Evolutionary conservation across 2,888 invertebrate genomes (phyloP).

Genomic region (Nebria salina): DNA sequence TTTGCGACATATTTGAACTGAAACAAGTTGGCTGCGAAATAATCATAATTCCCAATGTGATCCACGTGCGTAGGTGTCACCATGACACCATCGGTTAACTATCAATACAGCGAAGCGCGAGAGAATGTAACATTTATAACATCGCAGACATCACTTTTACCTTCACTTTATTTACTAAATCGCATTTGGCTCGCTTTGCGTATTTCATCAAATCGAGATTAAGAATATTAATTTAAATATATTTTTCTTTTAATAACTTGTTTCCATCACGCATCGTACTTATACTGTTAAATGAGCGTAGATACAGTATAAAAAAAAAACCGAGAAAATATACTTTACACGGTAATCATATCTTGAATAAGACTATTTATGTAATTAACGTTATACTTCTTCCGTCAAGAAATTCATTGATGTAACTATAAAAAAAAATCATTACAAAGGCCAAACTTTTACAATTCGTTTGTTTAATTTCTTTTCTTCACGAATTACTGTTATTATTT

Average conservation of each 20-base stretch:
- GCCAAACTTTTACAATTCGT: not conserved
- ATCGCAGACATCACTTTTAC: not conserved
- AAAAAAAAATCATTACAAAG: not conserved
- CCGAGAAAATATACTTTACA: not conserved
- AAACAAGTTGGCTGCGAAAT: conserved; percentile 28
- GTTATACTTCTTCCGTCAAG: not conserved
- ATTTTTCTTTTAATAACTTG: not conserved
- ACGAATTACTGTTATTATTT: not conserved
- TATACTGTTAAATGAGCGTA: not conserved
- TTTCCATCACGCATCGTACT: not conserved
- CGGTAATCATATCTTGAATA: not conserved
- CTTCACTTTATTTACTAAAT: not conserved
- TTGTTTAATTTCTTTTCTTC: not conserved
- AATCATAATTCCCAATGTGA: conserved; percentile 34
- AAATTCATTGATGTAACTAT: not conserved
- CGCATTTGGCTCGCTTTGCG: not conserved
- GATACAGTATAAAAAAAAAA: not conserved
- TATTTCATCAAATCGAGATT: not conserved
- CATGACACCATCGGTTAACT: conserved; percentile 33
- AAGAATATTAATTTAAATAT: not conserved
- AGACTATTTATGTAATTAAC: not conserved
- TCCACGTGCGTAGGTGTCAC: conserved; percentile 43
- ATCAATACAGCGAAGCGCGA: not conserved
- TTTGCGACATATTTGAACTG: conserved; percentile 13
- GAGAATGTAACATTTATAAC: not conserved